These are phyloP conservation scores for Pangasianodon gigas DNA, from an alignment of 2,113 vertebrate genomes.

Conservation along the genomic window DNA sequence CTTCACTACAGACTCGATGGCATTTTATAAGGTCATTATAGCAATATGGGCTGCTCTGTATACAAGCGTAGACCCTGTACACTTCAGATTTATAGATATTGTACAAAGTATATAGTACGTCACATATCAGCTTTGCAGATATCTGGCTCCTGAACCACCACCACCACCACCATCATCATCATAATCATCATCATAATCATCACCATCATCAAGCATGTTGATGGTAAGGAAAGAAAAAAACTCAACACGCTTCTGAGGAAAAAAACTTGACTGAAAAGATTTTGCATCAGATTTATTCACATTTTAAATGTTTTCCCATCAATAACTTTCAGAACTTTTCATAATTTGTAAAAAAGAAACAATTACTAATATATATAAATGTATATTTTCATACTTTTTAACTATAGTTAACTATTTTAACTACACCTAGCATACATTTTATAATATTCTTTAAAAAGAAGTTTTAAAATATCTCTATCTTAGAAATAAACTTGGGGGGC, in stretches of 20 bases:
- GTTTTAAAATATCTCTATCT: not conserved
- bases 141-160: not conserved
- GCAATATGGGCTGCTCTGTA: not conserved
- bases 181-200: not conserved
- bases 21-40: constrained; percentile 1
- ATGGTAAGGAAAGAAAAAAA: not conserved
- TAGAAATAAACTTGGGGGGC: not conserved
- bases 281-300: too few species aligned
- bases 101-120: too few species aligned
- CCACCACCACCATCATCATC: not conserved
- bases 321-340: too few species aligned
- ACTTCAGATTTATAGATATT: not conserved
- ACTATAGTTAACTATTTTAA: too few species aligned
- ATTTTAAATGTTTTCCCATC: too few species aligned
- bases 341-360: too few species aligned
- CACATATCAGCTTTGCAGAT: not conserved
- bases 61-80: not conserved
- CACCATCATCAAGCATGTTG: not conserved
- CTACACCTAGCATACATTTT: too few species aligned
- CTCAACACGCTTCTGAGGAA: not conserved
- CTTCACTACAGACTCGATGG: not conserved
- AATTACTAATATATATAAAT: too few species aligned
- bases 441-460: not conserved
- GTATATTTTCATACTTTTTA: too few species aligned
- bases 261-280: not conserved